phyloP scores from a whole-genome alignment of 2,888 invertebrate genomes.

The Hermaeophaga mercurialis region DNA sequence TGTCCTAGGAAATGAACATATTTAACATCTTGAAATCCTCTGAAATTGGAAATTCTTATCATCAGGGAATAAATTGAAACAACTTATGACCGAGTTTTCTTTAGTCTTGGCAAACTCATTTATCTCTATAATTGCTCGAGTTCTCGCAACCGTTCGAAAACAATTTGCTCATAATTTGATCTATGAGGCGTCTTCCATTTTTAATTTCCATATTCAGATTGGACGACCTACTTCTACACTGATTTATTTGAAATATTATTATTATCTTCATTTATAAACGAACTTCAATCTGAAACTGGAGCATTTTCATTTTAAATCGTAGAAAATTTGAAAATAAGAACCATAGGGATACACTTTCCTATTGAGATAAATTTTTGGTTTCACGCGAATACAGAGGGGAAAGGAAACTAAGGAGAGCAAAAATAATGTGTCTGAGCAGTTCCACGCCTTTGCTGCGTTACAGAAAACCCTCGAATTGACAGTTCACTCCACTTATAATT shows the following conservation, averaged over 20 bases:
- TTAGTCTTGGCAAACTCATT: slow-evolving; percentile 1
- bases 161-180: neutral
- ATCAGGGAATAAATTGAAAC: slow-evolving; percentile 21
- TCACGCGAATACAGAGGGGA: neutral
- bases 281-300: too few relatives aligned
- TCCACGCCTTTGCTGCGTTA: slow-evolving; percentile 50
- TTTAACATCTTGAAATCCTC: slow-evolving; percentile 25
- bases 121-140: slow-evolving; percentile 1
- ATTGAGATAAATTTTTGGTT: too few relatives aligned
- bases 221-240: too few relatives aligned
- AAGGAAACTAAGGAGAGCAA: neutral
- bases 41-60: slow-evolving; percentile 32
- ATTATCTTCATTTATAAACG: too few relatives aligned
- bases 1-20: slow-evolving; percentile 27
- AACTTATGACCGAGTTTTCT: slow-evolving; percentile 23
- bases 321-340: too few relatives aligned
- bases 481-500: slow-evolving; percentile 56
- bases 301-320: too few relatives aligned
- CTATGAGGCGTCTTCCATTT: neutral
- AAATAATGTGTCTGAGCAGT: slow-evolving; percentile 47
- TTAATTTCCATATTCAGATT: too few relatives aligned
- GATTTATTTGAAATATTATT: too few relatives aligned
- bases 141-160: neutral
- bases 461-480: slow-evolving; percentile 56
- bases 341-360: too few relatives aligned